Evolutionary conservation across 2,888 invertebrate genomes (phyloP), one percentile per base, ranked within the genome.

Genomic region (Campopleginae sp.): DNA sequence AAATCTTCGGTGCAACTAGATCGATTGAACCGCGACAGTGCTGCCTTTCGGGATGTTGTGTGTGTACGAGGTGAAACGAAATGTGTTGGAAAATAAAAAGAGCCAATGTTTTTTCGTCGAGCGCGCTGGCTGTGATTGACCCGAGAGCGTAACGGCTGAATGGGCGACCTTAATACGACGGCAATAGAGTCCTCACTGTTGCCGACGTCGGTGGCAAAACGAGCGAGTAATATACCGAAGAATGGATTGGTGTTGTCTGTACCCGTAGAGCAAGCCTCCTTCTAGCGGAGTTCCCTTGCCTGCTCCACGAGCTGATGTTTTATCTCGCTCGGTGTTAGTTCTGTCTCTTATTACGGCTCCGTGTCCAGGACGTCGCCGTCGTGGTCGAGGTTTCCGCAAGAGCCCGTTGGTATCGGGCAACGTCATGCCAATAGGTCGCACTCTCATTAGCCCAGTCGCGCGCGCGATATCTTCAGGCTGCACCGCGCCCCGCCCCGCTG

Each of bases 391-490:
- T 80, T 70, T 71, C 80, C 72, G 65, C 27, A 61, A 46, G 51
- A 46, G 65, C 84, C 74, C 66, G 77, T 77, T 38, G 66, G 54
- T 66, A 77, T 77, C 66, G 44, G 88, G 74, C 88, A 87, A 90
- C 86, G 87, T 86, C 87, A 88, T 89, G 91, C 87, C 92, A 92
- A 92, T 92, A 92, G 92, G 92, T 92, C 92, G 93, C 91, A 92
- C 92, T 91, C 92, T 93, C 92, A 92, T 93, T 93, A 93, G 92
- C 92, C 92, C 91, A 92, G 91, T 92, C 91, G 92, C 91, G 91
- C 92, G 90, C 91, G 91, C 92, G 90, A 90, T 77, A 68, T 88
- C 90, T 89, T n/a, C 27, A 23, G 38, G 27, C 33, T 27, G 51
- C 23, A 23, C 42, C 38, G 6, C 75, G 27, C 48, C 19, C 48